Base-by-base conservation (phyloP, 2,113 vertebrate species). In the Lycaon pictus region DNA sequence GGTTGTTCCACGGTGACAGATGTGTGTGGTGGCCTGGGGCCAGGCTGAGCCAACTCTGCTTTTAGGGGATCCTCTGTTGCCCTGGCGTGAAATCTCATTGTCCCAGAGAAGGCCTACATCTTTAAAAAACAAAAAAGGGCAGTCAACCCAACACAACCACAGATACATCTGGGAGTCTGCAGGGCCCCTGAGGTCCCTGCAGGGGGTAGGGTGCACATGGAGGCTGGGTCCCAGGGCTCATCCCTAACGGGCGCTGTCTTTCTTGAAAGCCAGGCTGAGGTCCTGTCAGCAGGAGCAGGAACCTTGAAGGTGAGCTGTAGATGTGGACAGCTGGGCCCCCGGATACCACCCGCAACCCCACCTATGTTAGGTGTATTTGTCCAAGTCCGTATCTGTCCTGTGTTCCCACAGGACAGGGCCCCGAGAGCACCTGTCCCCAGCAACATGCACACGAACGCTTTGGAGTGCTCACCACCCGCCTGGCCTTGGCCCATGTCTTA, bases 401-500 rank as follows among this genome's bases (percentile, higher is more conserved):
- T 35, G 43, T 80, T 63, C 48, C 13, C 43, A 3, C 3, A 20
- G 51, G 23, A 48, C 7, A 1, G 37, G 15, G 11, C 76, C 11
- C 32, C 0, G 11, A 77, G 79, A 29, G 23, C 11, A 7, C 29
- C 13, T 56, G n/a, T 43, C 29, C 43, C 55, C 20, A 7, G 60
- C n/a, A 43, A 29, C 1, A 8, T 0, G 1, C 0, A 10, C 62
- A 17, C 29, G 12, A 35, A 32, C 71, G 25, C 88, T 63, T 58
- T 62, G 13, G 23, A 7, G 56, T 3, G 0, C 53, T 11, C 1
- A 51, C 7, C 48, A 17, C 48, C 72, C 15, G 27, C 74, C 48
- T 19, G 48, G 48, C 9, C 0, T 48, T 48, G 72, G 72, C 37
- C 23, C 1, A 3, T 37, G 72, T 48, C 72, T 48, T 17, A 29